Conservation (phyloP, 2,888 invertebrate genomes). For the Hipparchia sbordonii region DNA sequence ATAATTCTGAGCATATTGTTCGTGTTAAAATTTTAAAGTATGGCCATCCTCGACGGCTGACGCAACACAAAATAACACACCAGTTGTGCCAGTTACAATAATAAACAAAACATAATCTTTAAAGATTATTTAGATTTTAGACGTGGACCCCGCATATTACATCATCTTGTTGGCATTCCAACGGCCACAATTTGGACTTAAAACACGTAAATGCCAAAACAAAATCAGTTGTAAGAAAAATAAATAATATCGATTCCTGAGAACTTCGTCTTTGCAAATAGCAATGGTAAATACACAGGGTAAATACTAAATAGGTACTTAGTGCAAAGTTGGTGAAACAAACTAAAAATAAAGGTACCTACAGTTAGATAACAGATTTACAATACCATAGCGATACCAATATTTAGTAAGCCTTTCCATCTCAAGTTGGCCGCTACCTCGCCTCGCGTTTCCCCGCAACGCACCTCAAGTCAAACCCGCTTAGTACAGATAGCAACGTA, state of each 20-base stretch:
- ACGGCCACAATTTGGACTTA: slow-evolving; percentile 36
- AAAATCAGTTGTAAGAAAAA: slow-evolving; percentile 33
- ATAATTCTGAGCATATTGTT: slow-evolving; percentile 19
- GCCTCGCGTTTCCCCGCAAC: too few species aligned
- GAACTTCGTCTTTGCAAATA: slow-evolving; percentile 27
- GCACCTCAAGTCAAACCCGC: too few species aligned
- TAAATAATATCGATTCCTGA: slow-evolving; percentile 19
- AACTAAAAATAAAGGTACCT: too few species aligned
- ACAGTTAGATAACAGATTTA: too few species aligned
- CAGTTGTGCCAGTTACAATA: slow-evolving; percentile 52
- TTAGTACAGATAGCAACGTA: too few species aligned
- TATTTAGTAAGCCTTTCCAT: not conserved
- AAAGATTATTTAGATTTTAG: slow-evolving; percentile 46
- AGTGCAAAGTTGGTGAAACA: too few species aligned
- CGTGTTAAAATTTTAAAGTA: slow-evolving; percentile 42
- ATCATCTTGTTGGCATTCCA: slow-evolving; percentile 48
- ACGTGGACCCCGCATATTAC: slow-evolving; percentile 36
- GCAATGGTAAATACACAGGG: not conserved
- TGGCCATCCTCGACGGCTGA: slow-evolving; percentile 52
- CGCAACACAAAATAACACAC: slow-evolving; percentile 46
- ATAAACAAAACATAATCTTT: slow-evolving; percentile 54
- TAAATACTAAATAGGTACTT: not conserved
- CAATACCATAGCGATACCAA: too few species aligned
- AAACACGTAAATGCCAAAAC: slow-evolving; percentile 37
- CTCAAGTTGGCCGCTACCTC: too few species aligned